These are phyloP conservation scores for Alloplasta piceator DNA, from an alignment of 2,888 invertebrate genomes.

Conservation along the genomic window DNA sequence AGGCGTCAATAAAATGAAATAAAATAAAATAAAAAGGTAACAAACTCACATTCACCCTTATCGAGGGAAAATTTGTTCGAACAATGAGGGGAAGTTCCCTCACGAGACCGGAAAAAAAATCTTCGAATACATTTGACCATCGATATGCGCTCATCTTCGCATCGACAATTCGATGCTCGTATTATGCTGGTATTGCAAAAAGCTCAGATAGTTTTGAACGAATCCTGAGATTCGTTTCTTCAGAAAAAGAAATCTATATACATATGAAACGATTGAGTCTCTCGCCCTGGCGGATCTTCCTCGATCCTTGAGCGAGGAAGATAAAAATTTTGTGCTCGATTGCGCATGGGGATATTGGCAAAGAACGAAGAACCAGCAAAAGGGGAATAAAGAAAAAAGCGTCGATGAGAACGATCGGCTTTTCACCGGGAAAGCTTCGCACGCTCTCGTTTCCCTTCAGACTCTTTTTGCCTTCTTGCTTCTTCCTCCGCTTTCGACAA, in stretches of 20 bases:
- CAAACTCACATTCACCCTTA: background rate
- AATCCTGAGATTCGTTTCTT: constrained; percentile 25
- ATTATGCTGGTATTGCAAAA: constrained; percentile 35
- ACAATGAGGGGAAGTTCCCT: background rate
- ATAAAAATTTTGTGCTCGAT: constrained; percentile 46
- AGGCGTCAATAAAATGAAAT: background rate
- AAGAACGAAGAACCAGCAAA: constrained; percentile 6
- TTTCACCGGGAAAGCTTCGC: constrained; percentile 14
- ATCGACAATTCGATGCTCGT: constrained; percentile 44
- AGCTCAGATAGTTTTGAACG: constrained; percentile 5
- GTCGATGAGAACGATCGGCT: constrained; percentile 42
- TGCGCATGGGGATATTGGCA: constrained; percentile 23
- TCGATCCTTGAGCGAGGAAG: constrained; percentile 33
- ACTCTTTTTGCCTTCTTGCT: constrained; percentile 26
- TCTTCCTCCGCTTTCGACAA: constrained; percentile 22
- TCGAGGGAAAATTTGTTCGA: background rate
- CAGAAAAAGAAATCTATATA: constrained; percentile 37
- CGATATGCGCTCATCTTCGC: constrained; percentile 23
- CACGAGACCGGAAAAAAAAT: background rate
- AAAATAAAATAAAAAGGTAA: background rate
- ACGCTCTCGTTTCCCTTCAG: constrained; percentile 28
- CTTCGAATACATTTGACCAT: constrained; percentile 13
- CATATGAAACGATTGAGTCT: constrained; percentile 51
- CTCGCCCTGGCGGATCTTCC: constrained; percentile 33
- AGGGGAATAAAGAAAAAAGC: constrained; percentile 25